Percentiles rank a stretch among this genome's conserved stretches.
Evolutionary conservation across 2,888 invertebrate species (phyloP).

Genomic region (Keiferia lycopersicella): DNA sequence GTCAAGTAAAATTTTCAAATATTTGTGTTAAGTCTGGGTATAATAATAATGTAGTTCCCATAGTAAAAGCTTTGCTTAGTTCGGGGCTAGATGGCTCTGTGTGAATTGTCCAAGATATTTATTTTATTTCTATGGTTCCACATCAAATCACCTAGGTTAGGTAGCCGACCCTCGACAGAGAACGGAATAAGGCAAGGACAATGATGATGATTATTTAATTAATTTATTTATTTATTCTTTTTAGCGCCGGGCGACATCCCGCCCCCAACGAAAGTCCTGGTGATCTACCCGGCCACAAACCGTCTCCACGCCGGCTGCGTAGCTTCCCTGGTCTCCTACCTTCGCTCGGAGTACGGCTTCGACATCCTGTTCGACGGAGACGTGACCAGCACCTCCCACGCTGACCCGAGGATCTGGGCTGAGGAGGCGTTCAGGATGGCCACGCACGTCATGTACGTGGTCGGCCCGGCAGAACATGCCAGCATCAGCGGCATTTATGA

Average conservation of each 20-base stretch:
- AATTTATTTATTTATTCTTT: no score
- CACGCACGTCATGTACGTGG: slow-evolving; percentile 64
- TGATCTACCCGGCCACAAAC: slow-evolving; percentile 64
- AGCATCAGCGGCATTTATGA: slow-evolving; percentile 66
- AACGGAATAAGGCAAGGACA: no score
- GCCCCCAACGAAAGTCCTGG: slow-evolving; percentile 64
- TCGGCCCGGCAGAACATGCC: slow-evolving; percentile 60
- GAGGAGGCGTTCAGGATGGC: slow-evolving; percentile 59
- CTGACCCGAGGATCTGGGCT: slow-evolving; percentile 69
- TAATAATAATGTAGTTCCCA: no score
- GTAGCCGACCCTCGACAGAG: no score
- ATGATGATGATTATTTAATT: not conserved
- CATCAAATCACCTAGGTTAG: no score
- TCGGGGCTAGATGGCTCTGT: no score
- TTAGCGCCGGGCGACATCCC: slow-evolving; percentile 57
- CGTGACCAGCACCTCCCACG: slow-evolving; percentile 57
- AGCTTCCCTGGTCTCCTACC: slow-evolving; percentile 59
- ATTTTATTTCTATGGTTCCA: no score
- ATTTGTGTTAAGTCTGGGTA: no score
- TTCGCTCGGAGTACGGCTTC: slow-evolving; percentile 66
- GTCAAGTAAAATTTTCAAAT: no score
- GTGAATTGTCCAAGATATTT: no score
- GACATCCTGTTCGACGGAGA: slow-evolving; percentile 68
- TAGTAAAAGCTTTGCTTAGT: no score
- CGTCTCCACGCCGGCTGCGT: slow-evolving; percentile 70